A percentile compares a stretch with the other conserved stretches of the same genome.
phyloP scores from a whole-genome alignment of 2,888 invertebrate genomes.

The Slavum lentiscoides region DNA sequence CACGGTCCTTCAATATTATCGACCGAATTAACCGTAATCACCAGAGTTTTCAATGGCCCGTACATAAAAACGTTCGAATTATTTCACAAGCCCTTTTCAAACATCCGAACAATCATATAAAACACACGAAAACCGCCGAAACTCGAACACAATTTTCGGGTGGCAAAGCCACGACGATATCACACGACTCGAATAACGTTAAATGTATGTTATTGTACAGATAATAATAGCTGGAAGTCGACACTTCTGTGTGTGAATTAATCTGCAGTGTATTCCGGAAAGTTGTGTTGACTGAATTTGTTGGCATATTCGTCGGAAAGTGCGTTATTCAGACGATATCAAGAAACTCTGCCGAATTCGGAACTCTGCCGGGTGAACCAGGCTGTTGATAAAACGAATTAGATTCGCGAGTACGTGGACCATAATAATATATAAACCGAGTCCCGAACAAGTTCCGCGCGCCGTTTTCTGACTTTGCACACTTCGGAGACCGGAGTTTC shows the following conservation, averaged over 20 bases:
- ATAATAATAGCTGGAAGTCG: constrained; percentile 1
- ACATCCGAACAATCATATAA: no score
- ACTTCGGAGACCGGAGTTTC: no score
- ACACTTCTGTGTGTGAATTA: constrained; percentile 10
- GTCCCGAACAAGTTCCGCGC: background rate
- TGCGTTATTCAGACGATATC: constrained; percentile 19
- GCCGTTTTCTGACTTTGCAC: background rate
- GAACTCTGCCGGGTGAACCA: background rate
- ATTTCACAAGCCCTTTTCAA: no score
- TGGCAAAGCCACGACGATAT: no score
- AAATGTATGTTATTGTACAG: background rate
- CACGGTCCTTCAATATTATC: no score
- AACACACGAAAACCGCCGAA: no score
- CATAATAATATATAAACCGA: no score
- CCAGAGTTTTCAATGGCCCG: no score
- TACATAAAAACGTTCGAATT: no score
- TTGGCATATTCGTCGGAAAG: background rate
- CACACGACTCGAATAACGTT: no score
- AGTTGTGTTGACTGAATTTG: constrained; percentile 27
- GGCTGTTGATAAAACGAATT: constrained; percentile 14
- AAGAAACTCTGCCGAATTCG: background rate
- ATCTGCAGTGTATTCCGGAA: constrained; percentile 1
- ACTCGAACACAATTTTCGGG: no score
- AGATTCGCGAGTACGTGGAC: background rate
- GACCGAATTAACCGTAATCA: no score